phyloP scores from a whole-genome alignment of 2,888 invertebrate genomes.

The Prosapia bicincta region DNA sequence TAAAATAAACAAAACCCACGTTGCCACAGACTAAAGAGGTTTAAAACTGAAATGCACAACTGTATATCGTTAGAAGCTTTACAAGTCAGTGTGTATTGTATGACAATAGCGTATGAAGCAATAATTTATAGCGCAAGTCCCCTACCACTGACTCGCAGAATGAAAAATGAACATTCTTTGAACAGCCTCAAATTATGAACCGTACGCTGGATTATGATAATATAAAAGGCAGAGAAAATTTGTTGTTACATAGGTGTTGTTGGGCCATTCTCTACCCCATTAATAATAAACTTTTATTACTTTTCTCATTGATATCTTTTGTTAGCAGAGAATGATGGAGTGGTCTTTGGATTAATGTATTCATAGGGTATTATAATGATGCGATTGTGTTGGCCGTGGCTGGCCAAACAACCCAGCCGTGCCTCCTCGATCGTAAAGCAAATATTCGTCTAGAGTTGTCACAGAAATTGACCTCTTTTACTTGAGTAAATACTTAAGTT shows the following conservation, averaged over 20 bases:
- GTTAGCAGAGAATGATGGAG: neutral
- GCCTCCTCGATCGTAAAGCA: neutral
- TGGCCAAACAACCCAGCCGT: neutral
- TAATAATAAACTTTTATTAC: slow-evolving; percentile 2
- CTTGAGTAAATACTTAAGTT: neutral
- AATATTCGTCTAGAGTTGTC: neutral
- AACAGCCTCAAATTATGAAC: neutral
- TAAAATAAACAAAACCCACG: neutral
- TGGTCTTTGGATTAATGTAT: neutral
- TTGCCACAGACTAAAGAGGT: neutral
- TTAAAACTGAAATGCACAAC: neutral
- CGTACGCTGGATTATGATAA: neutral
- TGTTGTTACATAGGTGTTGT: slow-evolving; percentile 2
- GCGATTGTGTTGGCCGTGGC: neutral
- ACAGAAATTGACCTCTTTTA: neutral
- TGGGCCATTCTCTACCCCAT: neutral
- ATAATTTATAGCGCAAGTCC: neutral
- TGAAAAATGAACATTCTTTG: neutral
- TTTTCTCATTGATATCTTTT: neutral
- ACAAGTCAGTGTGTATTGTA: neutral
- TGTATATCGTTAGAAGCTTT: neutral
- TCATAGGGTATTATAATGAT: neutral
- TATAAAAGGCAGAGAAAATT: slow-evolving; percentile 2
- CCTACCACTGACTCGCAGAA: neutral
- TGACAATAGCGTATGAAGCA: neutral